A percentile compares a stretch with the other conserved stretches of the same genome.
Conservation (phyloP, 2,113 vertebrate genomes). For the Rhagologus leucostigma region DNA sequence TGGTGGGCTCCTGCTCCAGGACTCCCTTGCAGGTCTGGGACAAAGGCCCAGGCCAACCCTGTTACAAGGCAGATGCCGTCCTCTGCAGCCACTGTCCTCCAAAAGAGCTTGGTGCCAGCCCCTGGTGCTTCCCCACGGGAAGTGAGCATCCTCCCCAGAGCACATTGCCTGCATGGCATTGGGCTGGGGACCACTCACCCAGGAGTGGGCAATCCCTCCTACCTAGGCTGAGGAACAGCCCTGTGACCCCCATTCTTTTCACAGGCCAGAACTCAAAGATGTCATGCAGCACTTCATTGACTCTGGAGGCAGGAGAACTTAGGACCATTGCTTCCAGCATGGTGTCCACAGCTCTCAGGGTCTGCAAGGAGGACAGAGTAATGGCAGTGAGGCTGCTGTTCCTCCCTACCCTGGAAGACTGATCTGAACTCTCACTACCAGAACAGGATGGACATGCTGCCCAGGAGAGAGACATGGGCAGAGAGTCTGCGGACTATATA, state of each 20-base stretch:
- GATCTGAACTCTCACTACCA: not conserved
- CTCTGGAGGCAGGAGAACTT: not conserved
- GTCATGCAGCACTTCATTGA: not conserved
- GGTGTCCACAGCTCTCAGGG: not conserved
- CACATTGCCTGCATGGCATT: not conserved
- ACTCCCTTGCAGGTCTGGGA: not conserved
- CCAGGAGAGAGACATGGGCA: accelerated
- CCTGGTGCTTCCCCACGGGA: not conserved
- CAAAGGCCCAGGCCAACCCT: not conserved
- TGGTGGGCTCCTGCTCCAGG: not conserved
- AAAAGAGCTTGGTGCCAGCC: not conserved
- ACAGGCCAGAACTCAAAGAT: not conserved
- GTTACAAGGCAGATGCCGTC: not conserved
- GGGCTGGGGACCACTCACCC: not conserved
- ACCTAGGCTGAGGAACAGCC: not conserved
- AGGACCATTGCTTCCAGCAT: not conserved
- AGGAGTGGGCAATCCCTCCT: not conserved
- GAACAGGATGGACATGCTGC: not conserved
- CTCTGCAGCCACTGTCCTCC: not conserved
- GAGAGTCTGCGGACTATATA: not conserved
- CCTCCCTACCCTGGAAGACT: not conserved
- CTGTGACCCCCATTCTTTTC: not conserved
- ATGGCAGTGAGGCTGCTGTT: not conserved
- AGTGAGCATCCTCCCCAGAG: not conserved
- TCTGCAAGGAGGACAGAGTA: not conserved